Evolutionary conservation across 2,797 vertebrate species (phyloP).

Genomic region (Sebastes hubbsi): DNA sequence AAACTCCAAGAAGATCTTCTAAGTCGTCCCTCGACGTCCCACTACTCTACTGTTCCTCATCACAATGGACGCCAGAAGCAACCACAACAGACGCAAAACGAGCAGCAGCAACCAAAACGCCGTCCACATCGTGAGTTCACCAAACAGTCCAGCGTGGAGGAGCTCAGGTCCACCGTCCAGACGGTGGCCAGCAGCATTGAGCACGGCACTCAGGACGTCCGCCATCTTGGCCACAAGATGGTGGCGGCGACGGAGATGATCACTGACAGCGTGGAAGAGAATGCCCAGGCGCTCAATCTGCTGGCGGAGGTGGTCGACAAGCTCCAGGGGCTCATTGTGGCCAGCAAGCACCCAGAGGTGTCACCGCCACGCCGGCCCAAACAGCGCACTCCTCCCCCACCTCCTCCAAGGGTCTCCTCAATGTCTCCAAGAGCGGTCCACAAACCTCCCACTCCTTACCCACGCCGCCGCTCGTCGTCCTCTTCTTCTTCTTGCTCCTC

Average conservation of each 20-base stretch:
- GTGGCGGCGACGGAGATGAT: constrained; percentile 59
- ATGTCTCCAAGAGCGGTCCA: constrained; percentile 26
- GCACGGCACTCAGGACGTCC: constrained; percentile 42
- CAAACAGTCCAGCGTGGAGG: constrained; percentile 62
- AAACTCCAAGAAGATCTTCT: not conserved
- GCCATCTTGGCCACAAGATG: constrained; percentile 64
- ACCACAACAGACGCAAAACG: not conserved
- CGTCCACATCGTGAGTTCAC: not conserved
- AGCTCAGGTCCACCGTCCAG: constrained; percentile 61
- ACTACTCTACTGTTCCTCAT: not conserved
- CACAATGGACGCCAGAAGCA: constrained; percentile 8
- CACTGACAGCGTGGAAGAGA: constrained; percentile 67
- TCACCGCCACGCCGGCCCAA: not conserved
- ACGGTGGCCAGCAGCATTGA: constrained; percentile 49
- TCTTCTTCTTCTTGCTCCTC: constrained; percentile 46
- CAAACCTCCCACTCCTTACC: constrained; percentile 35
- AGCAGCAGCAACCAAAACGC: constrained; percentile 10
- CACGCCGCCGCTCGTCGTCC: not conserved
- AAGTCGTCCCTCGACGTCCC: not conserved
- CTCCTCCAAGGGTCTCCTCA: constrained; percentile 47
- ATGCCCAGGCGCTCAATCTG: constrained; percentile 71
- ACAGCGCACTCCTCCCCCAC: not conserved
- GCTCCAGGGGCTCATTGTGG: constrained; percentile 71
- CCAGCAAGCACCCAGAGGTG: constrained; percentile 22
- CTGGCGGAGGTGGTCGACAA: constrained; percentile 77